Evolutionary conservation across 64 coral and sea anemone species (phyloP).

Genomic region (Cladopsammia gracilis): DNA sequence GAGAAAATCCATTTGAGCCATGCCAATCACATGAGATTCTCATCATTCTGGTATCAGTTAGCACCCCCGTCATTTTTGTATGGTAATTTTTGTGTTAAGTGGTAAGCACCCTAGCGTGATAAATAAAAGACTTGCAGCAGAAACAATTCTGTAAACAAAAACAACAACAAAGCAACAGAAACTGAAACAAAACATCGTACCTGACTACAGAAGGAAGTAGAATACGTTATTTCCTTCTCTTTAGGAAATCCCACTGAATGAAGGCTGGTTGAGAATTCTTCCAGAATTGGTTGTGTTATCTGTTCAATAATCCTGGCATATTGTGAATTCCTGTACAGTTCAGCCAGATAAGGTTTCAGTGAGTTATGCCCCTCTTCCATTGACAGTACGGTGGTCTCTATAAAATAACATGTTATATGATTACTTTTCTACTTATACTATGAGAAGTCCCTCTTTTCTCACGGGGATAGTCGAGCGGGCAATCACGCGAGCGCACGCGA

Average conservation of each 20-base stretch:
- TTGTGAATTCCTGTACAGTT: constrained; percentile 42
- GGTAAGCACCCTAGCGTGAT: no score
- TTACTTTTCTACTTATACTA: neutral
- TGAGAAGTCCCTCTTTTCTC: no score
- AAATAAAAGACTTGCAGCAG: no score
- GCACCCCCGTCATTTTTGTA: no score
- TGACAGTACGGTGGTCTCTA: constrained; percentile 28
- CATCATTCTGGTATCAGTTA: no score
- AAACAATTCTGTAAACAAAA: neutral
- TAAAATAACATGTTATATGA: neutral
- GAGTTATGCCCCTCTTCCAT: neutral
- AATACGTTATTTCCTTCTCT: constrained; percentile 35
- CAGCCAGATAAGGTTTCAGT: constrained; percentile 16
- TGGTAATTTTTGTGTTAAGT: no score
- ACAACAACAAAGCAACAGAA: neutral
- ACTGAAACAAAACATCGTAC: constrained; percentile 3
- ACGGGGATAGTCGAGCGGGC: no score
- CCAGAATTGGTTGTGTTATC: constrained; percentile 61
- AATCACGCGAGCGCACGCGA: no score
- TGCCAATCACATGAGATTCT: no score
- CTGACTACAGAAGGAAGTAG: constrained; percentile 84
- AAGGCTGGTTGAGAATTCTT: constrained; percentile 15
- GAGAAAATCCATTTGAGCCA: no score
- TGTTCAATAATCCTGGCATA: constrained; percentile 20
- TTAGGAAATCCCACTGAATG: neutral